Percentiles rank a stretch among this genome's conserved stretches.
phyloP scores from a whole-genome alignment of 2,888 invertebrate genomes.

The Caenorhabditis drosophilae region DNA sequence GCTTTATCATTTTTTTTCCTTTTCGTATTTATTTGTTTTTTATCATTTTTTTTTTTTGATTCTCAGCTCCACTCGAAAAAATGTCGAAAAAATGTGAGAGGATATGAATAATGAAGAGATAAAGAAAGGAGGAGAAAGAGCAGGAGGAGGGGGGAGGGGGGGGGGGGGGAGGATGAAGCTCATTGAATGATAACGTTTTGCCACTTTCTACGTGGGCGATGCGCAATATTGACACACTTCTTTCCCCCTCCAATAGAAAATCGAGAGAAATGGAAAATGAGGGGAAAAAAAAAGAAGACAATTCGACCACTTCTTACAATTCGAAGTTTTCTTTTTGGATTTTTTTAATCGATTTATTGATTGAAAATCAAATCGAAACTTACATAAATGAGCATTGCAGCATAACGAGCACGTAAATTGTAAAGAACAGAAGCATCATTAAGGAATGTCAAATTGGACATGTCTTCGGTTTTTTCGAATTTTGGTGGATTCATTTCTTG shows the following conservation, averaged over 20 bases:
- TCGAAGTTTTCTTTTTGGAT: no score
- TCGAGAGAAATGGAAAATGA: conserved; percentile 3
- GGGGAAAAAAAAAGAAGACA: neutral
- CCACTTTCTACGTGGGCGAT: conserved; percentile 25
- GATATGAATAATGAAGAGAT: no score
- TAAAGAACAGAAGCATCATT: conserved; percentile 98
- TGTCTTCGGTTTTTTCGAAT: conserved; percentile 84
- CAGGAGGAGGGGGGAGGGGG: neutral
- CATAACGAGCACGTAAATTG: conserved; percentile 97
- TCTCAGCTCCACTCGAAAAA: neutral
- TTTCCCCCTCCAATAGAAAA: no score
- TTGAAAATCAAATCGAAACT: no score
- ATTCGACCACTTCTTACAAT: no score
- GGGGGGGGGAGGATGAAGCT: no score
- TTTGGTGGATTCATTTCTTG: conserved; percentile 97
- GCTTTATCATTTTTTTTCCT: neutral
- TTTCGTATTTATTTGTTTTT: neutral
- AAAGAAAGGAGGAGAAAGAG: no score
- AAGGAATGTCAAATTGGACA: conserved; percentile 89
- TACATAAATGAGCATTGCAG: conserved; percentile 81
- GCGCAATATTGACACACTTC: no score
- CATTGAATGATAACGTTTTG: conserved; percentile 12
- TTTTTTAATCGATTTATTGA: no score
- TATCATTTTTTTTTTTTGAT: neutral
- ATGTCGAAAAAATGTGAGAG: no score